Conservation (phyloP, 2,888 invertebrate species). For the Pterostichus madidus region DNA sequence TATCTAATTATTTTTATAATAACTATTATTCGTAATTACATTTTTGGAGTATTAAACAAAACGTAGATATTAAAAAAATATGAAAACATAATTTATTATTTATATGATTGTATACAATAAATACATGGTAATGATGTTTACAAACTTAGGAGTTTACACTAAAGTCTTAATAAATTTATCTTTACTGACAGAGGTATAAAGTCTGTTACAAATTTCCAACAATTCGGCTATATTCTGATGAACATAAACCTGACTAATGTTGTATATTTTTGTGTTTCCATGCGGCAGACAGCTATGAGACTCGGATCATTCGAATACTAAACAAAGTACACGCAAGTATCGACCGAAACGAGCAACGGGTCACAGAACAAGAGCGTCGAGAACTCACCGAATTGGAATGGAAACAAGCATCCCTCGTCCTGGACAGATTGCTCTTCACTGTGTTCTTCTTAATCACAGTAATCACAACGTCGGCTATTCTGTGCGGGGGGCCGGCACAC, state of each 20-base stretch:
- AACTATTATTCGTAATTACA: too few species aligned
- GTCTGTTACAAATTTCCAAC: background rate
- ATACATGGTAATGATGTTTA: too few species aligned
- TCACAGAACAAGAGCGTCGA: constrained; percentile 88
- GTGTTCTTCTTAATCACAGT: constrained; percentile 88
- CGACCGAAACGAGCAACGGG: constrained; percentile 88
- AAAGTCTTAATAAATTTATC: too few species aligned
- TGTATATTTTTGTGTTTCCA: constrained; percentile 55
- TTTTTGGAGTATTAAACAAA: too few species aligned
- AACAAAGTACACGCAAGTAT: constrained; percentile 87
- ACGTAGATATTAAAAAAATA: too few species aligned
- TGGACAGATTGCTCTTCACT: constrained; percentile 88
- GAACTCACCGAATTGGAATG: constrained; percentile 91
- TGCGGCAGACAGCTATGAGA: constrained; percentile 79
- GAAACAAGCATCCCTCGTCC: constrained; percentile 90
- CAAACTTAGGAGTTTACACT: too few species aligned
- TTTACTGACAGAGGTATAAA: background rate
- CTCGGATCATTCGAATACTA: constrained; percentile 84
- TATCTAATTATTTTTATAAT: too few species aligned
- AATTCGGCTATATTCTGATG: background rate
- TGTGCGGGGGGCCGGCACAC: constrained; percentile 83
- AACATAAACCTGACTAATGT: constrained; percentile 40
- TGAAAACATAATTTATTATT: too few species aligned
- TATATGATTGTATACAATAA: too few species aligned
- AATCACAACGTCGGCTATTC: constrained; percentile 88